phyloP scores from a whole-genome alignment of 2,797 vertebrate genomes.

The Etheostoma perlongum region DNA sequence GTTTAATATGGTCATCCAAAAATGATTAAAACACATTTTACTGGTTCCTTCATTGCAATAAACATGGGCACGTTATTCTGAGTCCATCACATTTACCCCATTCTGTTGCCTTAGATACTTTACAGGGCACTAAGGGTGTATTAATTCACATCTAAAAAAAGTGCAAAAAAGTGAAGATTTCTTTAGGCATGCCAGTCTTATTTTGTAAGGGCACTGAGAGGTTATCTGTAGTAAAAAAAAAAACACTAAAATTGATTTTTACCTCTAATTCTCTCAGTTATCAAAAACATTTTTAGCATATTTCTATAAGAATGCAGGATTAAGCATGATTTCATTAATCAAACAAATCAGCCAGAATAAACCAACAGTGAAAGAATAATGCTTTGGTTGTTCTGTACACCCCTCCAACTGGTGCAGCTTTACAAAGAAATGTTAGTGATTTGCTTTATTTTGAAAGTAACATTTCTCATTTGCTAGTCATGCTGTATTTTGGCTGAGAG shows the following conservation, averaged over 20 bases:
- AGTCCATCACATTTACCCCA: not conserved
- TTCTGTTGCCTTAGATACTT: not conserved
- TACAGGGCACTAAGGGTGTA: not conserved
- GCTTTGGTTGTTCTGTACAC: constrained; percentile 5
- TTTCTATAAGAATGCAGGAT: constrained; percentile 19
- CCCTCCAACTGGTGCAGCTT: not conserved
- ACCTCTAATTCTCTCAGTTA: not conserved
- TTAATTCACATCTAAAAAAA: not conserved
- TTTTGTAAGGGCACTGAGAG: not conserved
- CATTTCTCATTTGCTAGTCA: not conserved
- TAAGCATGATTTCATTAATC: constrained; percentile 7
- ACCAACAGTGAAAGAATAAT: constrained; percentile 23
- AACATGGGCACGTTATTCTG: not conserved
- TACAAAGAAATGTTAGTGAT: not conserved
- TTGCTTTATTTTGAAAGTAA: constrained; percentile 24
- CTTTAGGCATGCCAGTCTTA: not conserved
- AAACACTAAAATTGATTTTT: constrained; percentile 2
- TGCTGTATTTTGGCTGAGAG: not conserved
- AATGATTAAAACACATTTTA: not conserved
- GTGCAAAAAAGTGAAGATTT: not conserved
- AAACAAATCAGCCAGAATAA: constrained; percentile 27
- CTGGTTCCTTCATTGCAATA: not conserved
- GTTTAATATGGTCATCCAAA: not conserved
- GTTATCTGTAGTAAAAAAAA: not conserved
- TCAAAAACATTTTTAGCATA: constrained; percentile 20